phyloP scores from a whole-genome alignment of 2,113 vertebrate species.

The Suricata suricatta region DNA sequence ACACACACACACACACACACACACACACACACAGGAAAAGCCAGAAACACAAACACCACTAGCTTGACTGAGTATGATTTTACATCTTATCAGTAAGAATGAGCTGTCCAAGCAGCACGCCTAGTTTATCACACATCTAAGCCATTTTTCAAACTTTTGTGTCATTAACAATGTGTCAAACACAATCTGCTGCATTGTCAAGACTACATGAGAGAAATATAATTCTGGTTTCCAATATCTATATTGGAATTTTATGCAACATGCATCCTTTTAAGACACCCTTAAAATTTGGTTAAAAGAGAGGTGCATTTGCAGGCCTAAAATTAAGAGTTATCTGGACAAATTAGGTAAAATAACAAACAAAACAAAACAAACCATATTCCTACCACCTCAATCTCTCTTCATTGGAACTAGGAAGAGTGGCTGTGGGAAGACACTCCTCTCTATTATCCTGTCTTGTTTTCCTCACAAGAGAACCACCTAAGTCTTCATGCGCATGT shows the following conservation, averaged over 20 bases:
- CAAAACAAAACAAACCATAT: background rate
- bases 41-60: background rate
- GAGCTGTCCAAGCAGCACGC: background rate
- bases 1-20: too few species aligned
- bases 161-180: constrained; percentile 53
- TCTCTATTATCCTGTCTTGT: background rate
- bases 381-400: background rate
- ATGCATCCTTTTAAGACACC: constrained; percentile 20
- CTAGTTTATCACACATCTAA: constrained; percentile 38
- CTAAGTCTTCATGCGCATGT: background rate
- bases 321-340: background rate
- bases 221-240: background rate
- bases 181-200: constrained; percentile 39
- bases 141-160: constrained; percentile 50
- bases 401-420: background rate
- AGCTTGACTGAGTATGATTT: background rate
- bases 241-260: background rate
- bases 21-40: background rate
- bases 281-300: constrained; percentile 31
- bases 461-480: background rate
- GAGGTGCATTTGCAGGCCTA: background rate
- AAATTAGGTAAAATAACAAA: background rate
- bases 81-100: background rate
- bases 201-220: background rate
- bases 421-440: too few species aligned